Base-by-base conservation (phyloP, 1,140 invertebrate species). In the Epicauta chinensis region DNA sequence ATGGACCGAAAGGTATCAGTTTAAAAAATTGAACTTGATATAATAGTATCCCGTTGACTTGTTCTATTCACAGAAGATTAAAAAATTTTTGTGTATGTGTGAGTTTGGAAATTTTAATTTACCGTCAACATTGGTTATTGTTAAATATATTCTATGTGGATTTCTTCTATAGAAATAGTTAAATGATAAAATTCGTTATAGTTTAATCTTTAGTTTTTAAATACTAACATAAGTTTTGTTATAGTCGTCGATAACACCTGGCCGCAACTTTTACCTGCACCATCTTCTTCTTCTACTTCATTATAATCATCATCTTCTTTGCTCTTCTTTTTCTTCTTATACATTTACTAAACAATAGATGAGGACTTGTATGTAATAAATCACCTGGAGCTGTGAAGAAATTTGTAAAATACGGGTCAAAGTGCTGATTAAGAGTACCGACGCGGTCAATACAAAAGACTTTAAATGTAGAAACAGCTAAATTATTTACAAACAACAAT, bases 361-460 rank as follows among this genome's bases (percentile, higher is more conserved):
- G 36, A 49, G 12, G 10, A 39, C 46, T 47, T 47, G 45, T 47
- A 47, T 47, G 46, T 49, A 49, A 49, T 49, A 49, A 49, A 49
- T 49, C 46, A 49, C 46, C 46, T 38, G 40, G 46, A 49, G 46
- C 46, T 49, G 46, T 39, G 46, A 49, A 49, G 36, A 39, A 49
- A 49, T 49, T 49, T 49, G 46, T 49, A 49, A 49, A 49, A 49
- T 39, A 49, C 46, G 46, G 46, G 46, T 49, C 46, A 49, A 38
- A 39, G 46, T 49, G 46, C 46, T 49, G 46, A 49, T 49, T 49
- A 34, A 49, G 39, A 49, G 46, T 40, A 49, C 36, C 36, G 46
- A 29, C 46, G 46, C 45, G 45, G 45, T 37, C 12, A 37, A 47
- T 37, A 47, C 34, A 47, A 47, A 37, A 47, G 45, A 37, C 34